Evolutionary conservation across 2,888 invertebrate genomes (phyloP).

Genomic region (Dendrolimus pini): DNA sequence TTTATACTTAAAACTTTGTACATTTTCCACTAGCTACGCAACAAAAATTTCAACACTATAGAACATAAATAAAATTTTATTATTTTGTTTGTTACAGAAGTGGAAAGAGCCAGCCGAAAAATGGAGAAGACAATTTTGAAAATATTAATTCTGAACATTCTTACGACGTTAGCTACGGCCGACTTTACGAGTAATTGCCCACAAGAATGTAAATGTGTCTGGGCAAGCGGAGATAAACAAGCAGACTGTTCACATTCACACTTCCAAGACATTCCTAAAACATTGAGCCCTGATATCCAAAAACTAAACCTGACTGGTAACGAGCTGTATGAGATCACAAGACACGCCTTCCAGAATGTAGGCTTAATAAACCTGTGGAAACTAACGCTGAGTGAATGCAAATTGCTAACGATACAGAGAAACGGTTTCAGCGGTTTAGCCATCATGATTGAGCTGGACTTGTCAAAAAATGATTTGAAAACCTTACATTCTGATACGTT

Average conservation of each 20-base stretch:
- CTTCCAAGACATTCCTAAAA: constrained; percentile 82
- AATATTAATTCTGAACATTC: constrained; percentile 35
- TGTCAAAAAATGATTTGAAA: constrained; percentile 84
- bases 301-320: constrained; percentile 85
- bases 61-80: constrained; percentile 11
- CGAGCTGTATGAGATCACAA: constrained; percentile 78
- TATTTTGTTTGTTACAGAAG: constrained; percentile 54
- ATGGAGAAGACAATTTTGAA: constrained; percentile 46
- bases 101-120: constrained; percentile 17
- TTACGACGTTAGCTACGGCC: constrained; percentile 41
- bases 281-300: constrained; percentile 83
- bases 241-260: constrained; percentile 85
- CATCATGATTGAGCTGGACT: constrained; percentile 88
- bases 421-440: constrained; percentile 85
- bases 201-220: constrained; percentile 86
- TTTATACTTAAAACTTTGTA: background rate
- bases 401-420: constrained; percentile 82
- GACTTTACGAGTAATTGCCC: constrained; percentile 80
- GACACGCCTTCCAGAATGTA: constrained; percentile 81
- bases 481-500: constrained; percentile 83
- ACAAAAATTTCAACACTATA: constrained; percentile 12
- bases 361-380: constrained; percentile 89
- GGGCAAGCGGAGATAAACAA: constrained; percentile 89
- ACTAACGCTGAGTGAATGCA: constrained; percentile 84
- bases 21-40: constrained; percentile 1